These are phyloP conservation scores for Lanius ludovicianus DNA, from an alignment of 2,113 vertebrate species.

Conservation along the genomic window DNA sequence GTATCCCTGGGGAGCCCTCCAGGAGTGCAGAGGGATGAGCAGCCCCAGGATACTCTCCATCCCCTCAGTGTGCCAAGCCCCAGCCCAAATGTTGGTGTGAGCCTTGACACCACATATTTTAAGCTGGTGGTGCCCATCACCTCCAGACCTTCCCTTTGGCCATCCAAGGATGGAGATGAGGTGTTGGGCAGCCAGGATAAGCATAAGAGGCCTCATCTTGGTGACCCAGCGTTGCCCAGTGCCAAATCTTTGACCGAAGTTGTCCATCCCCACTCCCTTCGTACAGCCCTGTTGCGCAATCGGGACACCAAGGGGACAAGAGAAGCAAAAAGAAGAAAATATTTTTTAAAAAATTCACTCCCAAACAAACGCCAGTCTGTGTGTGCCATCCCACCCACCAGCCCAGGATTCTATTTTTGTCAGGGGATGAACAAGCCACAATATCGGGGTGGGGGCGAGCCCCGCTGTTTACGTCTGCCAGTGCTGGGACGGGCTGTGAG, in stretches of 20 bases:
- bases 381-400: background rate
- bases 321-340: conserved; percentile 16
- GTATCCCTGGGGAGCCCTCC: background rate
- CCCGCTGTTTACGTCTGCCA: conserved; percentile 66
- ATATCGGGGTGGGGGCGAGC: conserved; percentile 19
- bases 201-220: background rate
- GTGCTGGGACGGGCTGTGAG: conserved; percentile 40
- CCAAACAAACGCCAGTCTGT: conserved; percentile 55
- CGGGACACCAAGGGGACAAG: conserved; percentile 26
- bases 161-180: background rate
- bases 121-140: background rate
- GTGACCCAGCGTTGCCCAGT: accelerated
- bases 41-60: accelerated
- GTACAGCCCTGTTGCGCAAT: background rate
- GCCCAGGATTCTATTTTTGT: conserved; percentile 68
- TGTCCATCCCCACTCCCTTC: background rate
- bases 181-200: background rate
- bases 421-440: conserved; percentile 45
- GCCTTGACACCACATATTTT: accelerated
- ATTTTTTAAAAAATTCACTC: background rate
- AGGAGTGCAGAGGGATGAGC: background rate
- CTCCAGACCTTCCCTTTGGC: background rate
- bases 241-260: background rate
- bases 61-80: background rate
- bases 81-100: background rate